A percentile compares a stretch with the other conserved stretches of the same genome.
Conservation (phyloP, 1,140 invertebrate species). For the Phenacoccus solenopsis region DNA sequence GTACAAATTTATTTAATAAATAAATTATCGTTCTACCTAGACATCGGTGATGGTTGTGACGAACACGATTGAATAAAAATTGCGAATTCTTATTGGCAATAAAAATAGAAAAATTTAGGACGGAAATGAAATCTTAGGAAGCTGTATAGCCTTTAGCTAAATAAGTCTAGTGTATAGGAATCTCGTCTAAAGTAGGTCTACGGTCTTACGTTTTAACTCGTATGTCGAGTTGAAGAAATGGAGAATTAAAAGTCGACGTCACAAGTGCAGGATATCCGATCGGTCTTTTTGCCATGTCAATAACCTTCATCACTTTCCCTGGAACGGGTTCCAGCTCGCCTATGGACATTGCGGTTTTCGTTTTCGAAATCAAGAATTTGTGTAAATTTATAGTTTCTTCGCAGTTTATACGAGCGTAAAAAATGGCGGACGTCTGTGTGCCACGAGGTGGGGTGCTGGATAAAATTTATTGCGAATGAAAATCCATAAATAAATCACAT, state of each 20-base stretch:
- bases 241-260: not conserved
- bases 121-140: slow-evolving; percentile 15
- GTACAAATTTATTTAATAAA: too few species aligned
- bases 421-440: too few species aligned
- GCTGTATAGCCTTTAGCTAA: slow-evolving; percentile 8
- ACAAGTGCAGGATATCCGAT: not conserved
- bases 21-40: too few species aligned
- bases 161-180: slow-evolving; percentile 1
- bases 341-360: not conserved
- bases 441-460: too few species aligned
- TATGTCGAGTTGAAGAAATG: not conserved
- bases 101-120: slow-evolving; percentile 7
- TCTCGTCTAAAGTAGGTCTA: slow-evolving; percentile 8
- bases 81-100: not conserved
- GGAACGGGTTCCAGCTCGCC: not conserved
- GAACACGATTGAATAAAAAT: too few species aligned
- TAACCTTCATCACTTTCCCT: slow-evolving; percentile 10
- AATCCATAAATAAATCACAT: too few species aligned
- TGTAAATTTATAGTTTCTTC: too few species aligned
- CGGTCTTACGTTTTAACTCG: not conserved
- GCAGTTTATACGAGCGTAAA: too few species aligned
- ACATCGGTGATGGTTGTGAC: too few species aligned
- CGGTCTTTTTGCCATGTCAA: not conserved
- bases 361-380: not conserved
- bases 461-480: too few species aligned